phyloP scores from a whole-genome alignment of 1,140 invertebrate genomes.

The Harlomillsia oculata region DNA sequence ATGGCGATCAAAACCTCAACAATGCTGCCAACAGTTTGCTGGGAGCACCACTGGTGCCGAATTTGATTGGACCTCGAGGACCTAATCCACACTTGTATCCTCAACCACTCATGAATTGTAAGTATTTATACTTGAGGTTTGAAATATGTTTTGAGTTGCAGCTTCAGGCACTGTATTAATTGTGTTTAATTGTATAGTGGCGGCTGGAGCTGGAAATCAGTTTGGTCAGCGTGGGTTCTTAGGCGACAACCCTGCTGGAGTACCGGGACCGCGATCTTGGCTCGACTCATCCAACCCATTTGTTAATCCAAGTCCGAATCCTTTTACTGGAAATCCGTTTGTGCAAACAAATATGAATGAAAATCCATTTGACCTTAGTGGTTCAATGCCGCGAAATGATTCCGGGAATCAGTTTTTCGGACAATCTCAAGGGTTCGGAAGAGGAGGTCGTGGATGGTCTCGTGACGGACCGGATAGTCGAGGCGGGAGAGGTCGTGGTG shows the following conservation, averaged over 20 bases:
- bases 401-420: constrained; percentile 2
- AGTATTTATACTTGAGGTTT: no score
- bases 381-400: not conserved
- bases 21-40: constrained; percentile 16
- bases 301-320: constrained; percentile 29
- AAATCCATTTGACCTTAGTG: constrained; percentile 33
- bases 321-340: constrained; percentile 30
- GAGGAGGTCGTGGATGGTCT: constrained; percentile 26
- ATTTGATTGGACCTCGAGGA: not conserved
- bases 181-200: not conserved
- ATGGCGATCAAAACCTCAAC: constrained; percentile 5
- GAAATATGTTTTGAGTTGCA: not conserved
- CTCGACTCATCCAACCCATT: constrained; percentile 28
- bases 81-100: constrained; percentile 12
- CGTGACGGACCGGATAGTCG: constrained; percentile 28
- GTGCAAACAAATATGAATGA: constrained; percentile 20
- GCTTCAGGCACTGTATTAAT: not conserved
- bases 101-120: constrained; percentile 9
- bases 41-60: constrained; percentile 13
- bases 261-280: constrained; percentile 3
- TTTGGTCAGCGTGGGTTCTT: constrained; percentile 8
- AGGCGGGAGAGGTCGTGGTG: constrained; percentile 12
- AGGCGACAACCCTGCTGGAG: not conserved
- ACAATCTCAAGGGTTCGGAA: constrained; percentile 17
- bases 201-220: constrained; percentile 1